Conservation (phyloP, 1,140 invertebrate species). For the Agrypnia vestita region DNA sequence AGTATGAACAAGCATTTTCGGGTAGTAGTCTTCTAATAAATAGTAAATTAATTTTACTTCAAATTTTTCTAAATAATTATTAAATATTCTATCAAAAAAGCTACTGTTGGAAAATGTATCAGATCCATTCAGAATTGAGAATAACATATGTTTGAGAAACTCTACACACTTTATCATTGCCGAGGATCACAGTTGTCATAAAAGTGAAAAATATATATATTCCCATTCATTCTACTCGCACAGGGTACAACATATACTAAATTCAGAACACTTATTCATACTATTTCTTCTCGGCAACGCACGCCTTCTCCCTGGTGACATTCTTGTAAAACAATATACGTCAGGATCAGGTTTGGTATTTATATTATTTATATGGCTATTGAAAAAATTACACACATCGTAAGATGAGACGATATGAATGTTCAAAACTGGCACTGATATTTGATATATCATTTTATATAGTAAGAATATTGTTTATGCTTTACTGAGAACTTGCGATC, state of each 20-base stretch:
- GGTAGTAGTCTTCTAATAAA: too few relatives aligned
- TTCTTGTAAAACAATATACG: slow-evolving; percentile 43
- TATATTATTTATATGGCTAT: slow-evolving; percentile 4
- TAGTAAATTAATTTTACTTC: too few relatives aligned
- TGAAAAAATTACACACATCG: neutral
- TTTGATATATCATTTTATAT: too few relatives aligned
- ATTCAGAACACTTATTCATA: slow-evolving; percentile 51
- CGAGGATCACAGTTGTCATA: slow-evolving; percentile 44
- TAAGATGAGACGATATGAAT: neutral
- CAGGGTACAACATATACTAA: slow-evolving; percentile 42
- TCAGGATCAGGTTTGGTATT: slow-evolving; percentile 32
- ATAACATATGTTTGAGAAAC: slow-evolving; percentile 20
- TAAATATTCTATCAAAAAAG: too few relatives aligned
- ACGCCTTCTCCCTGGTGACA: slow-evolving; percentile 12
- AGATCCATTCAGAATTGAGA: neutral
- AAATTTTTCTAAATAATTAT: too few relatives aligned
- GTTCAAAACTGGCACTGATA: neutral
- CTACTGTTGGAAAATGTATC: too few relatives aligned
- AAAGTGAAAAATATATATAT: slow-evolving; percentile 38
- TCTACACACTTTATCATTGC: slow-evolving; percentile 19
- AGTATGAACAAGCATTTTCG: too few relatives aligned
- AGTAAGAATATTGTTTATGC: too few relatives aligned
- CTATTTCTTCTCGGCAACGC: slow-evolving; percentile 5
- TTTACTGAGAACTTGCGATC: too few relatives aligned
- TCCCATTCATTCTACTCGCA: slow-evolving; percentile 11